Evolutionary conservation across 2,888 invertebrate species (phyloP).

Genomic region (Napeogenes sylphis): DNA sequence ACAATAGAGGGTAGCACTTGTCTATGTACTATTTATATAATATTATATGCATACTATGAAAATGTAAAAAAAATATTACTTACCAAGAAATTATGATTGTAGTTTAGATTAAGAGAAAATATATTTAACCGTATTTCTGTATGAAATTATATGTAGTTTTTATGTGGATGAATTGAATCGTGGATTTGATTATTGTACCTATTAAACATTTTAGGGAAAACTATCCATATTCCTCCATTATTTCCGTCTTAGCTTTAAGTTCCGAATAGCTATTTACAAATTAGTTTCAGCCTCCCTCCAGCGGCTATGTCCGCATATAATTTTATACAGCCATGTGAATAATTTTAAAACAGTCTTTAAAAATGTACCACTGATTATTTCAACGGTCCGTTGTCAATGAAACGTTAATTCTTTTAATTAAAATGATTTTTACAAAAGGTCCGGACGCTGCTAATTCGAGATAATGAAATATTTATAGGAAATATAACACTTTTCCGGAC

Average conservation of each 20-base stretch:
- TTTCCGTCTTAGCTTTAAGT: constrained; percentile 9
- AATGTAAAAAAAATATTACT: constrained; percentile 64
- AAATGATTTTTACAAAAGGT: too few relatives aligned
- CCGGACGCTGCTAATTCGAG: too few relatives aligned
- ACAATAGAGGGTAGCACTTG: constrained; percentile 52
- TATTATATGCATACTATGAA: constrained; percentile 66
- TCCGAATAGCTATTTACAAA: too few relatives aligned
- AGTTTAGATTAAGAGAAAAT: constrained; percentile 73
- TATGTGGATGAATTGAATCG: constrained; percentile 73
- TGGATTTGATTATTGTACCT: constrained; percentile 63
- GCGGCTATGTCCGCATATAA: too few relatives aligned
- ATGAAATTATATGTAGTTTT: constrained; percentile 78
- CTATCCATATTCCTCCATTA: constrained; percentile 42
- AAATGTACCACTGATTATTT: too few relatives aligned
- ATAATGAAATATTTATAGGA: too few relatives aligned
- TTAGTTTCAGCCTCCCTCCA: not conserved
- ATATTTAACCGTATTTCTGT: constrained; percentile 79
- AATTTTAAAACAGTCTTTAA: too few relatives aligned
- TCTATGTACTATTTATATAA: constrained; percentile 63
- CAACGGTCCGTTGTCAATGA: too few relatives aligned
- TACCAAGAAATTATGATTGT: constrained; percentile 68
- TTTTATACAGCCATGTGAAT: too few relatives aligned
- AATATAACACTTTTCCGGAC: too few relatives aligned
- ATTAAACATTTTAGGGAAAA: constrained; percentile 38
- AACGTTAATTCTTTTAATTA: too few relatives aligned